Percentiles rank a stretch among this genome's conserved stretches.
Conservation (phyloP, 2,888 invertebrate genomes). For the Papilio demoleus region DNA sequence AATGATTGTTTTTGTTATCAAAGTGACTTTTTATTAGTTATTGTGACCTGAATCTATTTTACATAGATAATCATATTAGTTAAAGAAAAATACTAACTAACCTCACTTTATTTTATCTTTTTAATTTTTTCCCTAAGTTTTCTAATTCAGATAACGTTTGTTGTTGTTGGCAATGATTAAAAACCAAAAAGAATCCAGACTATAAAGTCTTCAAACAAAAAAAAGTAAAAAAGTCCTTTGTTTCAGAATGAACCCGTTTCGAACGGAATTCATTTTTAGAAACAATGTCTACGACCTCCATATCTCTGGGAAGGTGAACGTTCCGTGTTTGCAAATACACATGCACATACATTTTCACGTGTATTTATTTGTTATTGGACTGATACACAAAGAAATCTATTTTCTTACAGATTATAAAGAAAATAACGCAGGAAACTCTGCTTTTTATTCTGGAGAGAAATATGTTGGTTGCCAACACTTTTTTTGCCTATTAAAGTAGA, state of each 20-base stretch:
- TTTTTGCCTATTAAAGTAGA: not conserved
- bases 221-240: not conserved
- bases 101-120: too few relatives aligned
- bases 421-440: not conserved
- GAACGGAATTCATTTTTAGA: constrained; percentile 8
- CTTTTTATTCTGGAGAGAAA: too few relatives aligned
- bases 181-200: not conserved
- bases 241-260: constrained; percentile 7
- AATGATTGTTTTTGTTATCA: not conserved
- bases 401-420: not conserved
- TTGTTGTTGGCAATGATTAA: not conserved
- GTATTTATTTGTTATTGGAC: not conserved
- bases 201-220: not conserved
- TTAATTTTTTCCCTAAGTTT: too few relatives aligned
- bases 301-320: constrained; percentile 5
- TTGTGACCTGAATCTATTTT: too few relatives aligned
- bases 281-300: constrained; percentile 16
- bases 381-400: not conserved
- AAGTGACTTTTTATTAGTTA: too few relatives aligned
- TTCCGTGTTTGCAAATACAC: constrained; percentile 5
- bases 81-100: too few relatives aligned
- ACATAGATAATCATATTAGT: too few relatives aligned
- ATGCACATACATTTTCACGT: not conserved
- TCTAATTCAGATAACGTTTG: too few relatives aligned
- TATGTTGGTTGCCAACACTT: not conserved